Base-by-base conservation (phyloP, 2,797 vertebrate species). In the Decapterus maruadsi region DNA sequence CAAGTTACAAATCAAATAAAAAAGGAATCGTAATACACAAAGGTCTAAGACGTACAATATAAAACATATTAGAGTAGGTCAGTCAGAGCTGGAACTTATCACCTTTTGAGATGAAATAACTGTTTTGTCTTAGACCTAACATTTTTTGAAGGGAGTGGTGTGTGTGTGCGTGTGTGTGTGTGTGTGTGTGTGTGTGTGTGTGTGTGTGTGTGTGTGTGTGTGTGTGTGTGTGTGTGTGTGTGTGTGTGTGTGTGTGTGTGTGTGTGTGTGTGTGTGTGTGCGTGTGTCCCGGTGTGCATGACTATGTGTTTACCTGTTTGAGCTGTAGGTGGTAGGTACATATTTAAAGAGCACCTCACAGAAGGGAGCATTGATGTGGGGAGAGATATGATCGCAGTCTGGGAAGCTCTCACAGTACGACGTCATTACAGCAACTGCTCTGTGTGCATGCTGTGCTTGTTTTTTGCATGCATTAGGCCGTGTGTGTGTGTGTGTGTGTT, bases 311-410 rank as follows among this genome's bases (percentile, higher is more conserved):
- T 86, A 85, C 83, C 80, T 79, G 66, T 77, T 68, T 0, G 19
- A 38, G 77, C 84, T 76, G 74, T 48, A 65, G 77, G 68, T 85
- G 69, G 53, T 72, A 14, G 77, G 54, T 90, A 71, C 82, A 82
- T 83, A 87, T 88, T 89, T 88, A 78, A 86, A 87, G 73, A 84
- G 72, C 64, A 78, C 40, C 43, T 75, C 40, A 65, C 61, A 80
- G 74, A 48, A 69, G 63, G 73, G 67, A 63, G 71, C 38, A 34
- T 40, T 59, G 60, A 80, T 78, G 53, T 77, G 48, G 38, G 57
- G 29, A 56, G 66, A 77, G 65, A 75, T 57, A 71, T 13, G 58
- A 88, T 79, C 43, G 79, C 65, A 40, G 51, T 55, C 42, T 38
- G 31, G 73, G 69, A 82, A 71, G 51, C 68, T 74, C 62, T 77